Base-by-base conservation (phyloP, 2,888 invertebrate species). In the Lymantria monacha region DNA sequence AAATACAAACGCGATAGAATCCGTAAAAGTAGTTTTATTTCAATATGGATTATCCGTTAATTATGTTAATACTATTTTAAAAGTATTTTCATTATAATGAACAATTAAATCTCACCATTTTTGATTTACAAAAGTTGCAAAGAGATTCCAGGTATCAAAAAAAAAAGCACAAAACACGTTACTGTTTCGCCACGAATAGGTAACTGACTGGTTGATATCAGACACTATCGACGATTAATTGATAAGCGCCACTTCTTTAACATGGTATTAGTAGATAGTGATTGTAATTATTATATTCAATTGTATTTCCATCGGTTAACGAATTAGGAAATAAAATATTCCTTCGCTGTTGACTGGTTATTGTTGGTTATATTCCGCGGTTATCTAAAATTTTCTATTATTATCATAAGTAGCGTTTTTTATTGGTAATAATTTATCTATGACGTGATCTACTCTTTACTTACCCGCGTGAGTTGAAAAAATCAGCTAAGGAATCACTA, bases 201-300 rank as follows among this genome's bases (percentile, higher is more conserved):
- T 52, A 59, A 65, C 31, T 55, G 57, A 72, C 69, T 74, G 63
- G 66, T 50, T 55, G 59, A 22, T 56, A 61, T 60, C 48, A 52
- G 55, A 53, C 54, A 56, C 51, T 55, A 30, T 42, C 49, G 45
- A 55, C 68, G 70, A 77, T 78, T 74, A 76, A 65, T 53, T 64
- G 86, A 87, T 87, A 87, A 85, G 69, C 76, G 72, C 76, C 79
- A 83, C 81, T 85, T 67, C 57, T 64, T 62, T 62, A 61, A 70
- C 64, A 66, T 45, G 67, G 76, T 79, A 81, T 74, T 72, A 71
- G 56, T 57, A 72, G 84, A 82, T 86, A 79, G 74, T 69, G 76
- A 76, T 68, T 74, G 58, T 53, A 61, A 72, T 81, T 79, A 81
- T 76, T 70, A 57, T 53, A 70, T 69, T 69, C 70, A 64, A 61